Conservation (phyloP, 2,797 vertebrate genomes). For the Clamator glandarius region DNA sequence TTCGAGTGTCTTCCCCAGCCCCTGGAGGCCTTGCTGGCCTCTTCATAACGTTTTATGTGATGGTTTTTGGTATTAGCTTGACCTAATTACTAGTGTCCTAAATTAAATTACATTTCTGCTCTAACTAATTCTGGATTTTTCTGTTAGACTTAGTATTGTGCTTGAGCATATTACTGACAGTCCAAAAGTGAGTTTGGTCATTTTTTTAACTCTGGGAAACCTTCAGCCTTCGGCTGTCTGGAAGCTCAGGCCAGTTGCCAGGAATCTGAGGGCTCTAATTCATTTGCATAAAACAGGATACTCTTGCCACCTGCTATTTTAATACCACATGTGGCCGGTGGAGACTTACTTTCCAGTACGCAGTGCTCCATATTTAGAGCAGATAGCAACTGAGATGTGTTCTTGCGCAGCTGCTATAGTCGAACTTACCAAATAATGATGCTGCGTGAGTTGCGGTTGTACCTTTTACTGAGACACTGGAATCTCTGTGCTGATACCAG, state of each 20-base stretch:
- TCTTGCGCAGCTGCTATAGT: neutral
- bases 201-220: neutral
- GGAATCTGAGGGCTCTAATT: neutral
- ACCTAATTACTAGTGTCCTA: slow-evolving; percentile 54
- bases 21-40: neutral
- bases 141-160: neutral
- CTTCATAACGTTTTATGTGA: neutral
- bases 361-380: neutral
- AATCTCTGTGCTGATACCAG: neutral
- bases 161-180: neutral
- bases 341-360: neutral
- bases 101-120: slow-evolving; percentile 38
- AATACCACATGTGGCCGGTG: neutral
- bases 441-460: neutral
- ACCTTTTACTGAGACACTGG: neutral
- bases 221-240: neutral
- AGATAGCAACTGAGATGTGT: slow-evolving; percentile 13
- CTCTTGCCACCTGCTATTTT: neutral
- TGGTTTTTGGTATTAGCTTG: slow-evolving; percentile 54
- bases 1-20: slow-evolving; percentile 12
- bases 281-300: neutral
- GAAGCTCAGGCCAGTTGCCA: neutral
- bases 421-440: neutral
- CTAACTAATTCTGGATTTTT: slow-evolving; percentile 37
- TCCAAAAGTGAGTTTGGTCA: neutral